phyloP scores from a whole-genome alignment of 35 echinoderm and acorn worm species.

The Lytechinus variegatus region DNA sequence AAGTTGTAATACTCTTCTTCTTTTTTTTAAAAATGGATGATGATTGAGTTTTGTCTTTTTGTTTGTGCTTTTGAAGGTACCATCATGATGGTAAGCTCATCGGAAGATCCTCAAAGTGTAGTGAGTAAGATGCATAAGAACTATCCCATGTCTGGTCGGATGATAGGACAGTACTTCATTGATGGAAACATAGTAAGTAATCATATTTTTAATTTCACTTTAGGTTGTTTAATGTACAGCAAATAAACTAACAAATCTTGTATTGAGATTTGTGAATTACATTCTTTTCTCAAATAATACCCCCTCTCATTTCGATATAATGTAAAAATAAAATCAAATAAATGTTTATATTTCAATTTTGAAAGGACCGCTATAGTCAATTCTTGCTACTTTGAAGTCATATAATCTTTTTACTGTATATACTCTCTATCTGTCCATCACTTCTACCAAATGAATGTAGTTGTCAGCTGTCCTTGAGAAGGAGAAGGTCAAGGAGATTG shows the following conservation, averaged over 20 bases:
- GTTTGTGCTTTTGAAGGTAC: constrained; percentile 35
- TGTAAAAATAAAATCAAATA: no score
- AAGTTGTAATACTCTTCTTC: no score
- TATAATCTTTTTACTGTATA: no score
- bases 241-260: no score
- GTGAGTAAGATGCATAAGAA: constrained; percentile 69
- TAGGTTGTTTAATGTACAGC: no score
- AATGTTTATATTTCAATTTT: no score
- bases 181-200: constrained; percentile 76
- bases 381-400: no score
- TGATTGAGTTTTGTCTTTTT: background rate
- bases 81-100: constrained; percentile 70
- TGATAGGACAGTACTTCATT: constrained; percentile 71
- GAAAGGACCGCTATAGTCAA: no score
- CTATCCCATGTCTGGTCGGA: constrained; percentile 49
- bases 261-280: no score
- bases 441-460: constrained; percentile 28
- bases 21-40: no score
- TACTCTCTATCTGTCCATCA: background rate
- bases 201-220: background rate
- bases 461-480: constrained; percentile 54
- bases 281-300: no score
- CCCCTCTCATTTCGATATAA: no score
- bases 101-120: constrained; percentile 72
- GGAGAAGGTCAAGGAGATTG: constrained; percentile 58